Base-by-base conservation (phyloP, 2,888 invertebrate species). In the Laspeyria flexula region DNA sequence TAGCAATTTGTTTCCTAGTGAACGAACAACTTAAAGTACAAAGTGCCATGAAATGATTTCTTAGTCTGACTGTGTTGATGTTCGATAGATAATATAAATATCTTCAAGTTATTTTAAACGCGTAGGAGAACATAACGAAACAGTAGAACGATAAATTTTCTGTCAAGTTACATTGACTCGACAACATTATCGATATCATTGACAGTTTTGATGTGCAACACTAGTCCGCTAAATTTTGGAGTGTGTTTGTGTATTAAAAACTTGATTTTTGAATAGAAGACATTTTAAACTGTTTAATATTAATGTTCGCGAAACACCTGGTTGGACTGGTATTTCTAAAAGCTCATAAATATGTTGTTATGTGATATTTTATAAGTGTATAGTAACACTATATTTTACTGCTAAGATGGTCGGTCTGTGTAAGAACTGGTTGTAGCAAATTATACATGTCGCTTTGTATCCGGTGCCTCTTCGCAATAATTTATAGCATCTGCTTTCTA, bases 401-500 rank as follows among this genome's bases (percentile, higher is more conserved):
- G 42, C 58, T 63, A 55, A 65, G 62, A 57, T 59, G 61, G 55
- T 67, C 66, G 60, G 60, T 56, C 65, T 54, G 50, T 65, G 64
- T 61, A 67, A 60, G 65, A 85, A 86, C 88, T 73, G 83, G 88
- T 88, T 86, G 64, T 60, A 75, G 79, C 73, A 83, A 86, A 86
- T 86, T 84, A 83, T 80, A 77, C 79, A 70, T 77, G 81, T 83
- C 80, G 77, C 69, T 79, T 79, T 81, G 78, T 76, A 78, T 77
- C 79, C 77, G 81, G 77, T 79, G 82, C 77, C 61, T 83, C 87
- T 80, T 72, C 65, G 75, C 69, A 75, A 82, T 86, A 84, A 86
- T 85, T 88, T 86, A 86, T 81, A 77, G 73, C 73, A 71, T 75
- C 75, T 77, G 83, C 82, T 86, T 86, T 86, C 86, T 85, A 86